These are phyloP conservation scores for Petrolisthes cinctipes DNA, from an alignment of 2,888 invertebrate species.

Conservation along the genomic window DNA sequence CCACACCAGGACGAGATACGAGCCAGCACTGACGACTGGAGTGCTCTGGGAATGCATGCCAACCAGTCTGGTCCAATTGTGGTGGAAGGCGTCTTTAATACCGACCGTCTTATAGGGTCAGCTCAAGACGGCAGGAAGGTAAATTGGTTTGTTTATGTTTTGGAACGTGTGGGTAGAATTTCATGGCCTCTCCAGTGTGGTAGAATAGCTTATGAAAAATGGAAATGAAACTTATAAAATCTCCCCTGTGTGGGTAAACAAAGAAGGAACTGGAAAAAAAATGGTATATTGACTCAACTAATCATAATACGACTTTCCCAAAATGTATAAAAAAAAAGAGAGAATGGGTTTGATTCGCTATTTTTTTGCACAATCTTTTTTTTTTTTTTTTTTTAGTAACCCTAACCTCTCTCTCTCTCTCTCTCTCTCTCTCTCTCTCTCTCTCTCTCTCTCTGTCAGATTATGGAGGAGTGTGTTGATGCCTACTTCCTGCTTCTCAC, in stretches of 20 bases:
- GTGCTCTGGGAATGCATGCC: slow-evolving; percentile 64
- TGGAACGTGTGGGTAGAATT: not conserved
- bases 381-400: not conserved
- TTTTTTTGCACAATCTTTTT: not conserved
- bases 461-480: slow-evolving; percentile 39
- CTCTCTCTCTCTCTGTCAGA: slow-evolving; percentile 34
- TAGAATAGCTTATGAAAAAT: too few relatives aligned
- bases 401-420: not conserved
- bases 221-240: too few relatives aligned
- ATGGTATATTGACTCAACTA: too few relatives aligned
- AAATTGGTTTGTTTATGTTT: not conserved
- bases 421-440: slow-evolving; percentile 21
- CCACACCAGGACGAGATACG: slow-evolving; percentile 63
- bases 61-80: slow-evolving; percentile 65
- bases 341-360: not conserved
- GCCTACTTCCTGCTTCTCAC: slow-evolving; percentile 48
- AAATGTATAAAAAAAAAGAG: not conserved
- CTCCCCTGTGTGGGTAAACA: too few relatives aligned
- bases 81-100: slow-evolving; percentile 56
- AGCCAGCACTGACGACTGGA: slow-evolving; percentile 63
- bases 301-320: too few relatives aligned
- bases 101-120: slow-evolving; percentile 54
- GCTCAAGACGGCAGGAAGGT: slow-evolving; percentile 39
- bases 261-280: too few relatives aligned
- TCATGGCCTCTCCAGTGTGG: too few relatives aligned